Evolutionary conservation across 2,888 invertebrate species (phyloP), one percentile per base, ranked within the genome.

Genomic region (Yponomeuta plumbellus): DNA sequence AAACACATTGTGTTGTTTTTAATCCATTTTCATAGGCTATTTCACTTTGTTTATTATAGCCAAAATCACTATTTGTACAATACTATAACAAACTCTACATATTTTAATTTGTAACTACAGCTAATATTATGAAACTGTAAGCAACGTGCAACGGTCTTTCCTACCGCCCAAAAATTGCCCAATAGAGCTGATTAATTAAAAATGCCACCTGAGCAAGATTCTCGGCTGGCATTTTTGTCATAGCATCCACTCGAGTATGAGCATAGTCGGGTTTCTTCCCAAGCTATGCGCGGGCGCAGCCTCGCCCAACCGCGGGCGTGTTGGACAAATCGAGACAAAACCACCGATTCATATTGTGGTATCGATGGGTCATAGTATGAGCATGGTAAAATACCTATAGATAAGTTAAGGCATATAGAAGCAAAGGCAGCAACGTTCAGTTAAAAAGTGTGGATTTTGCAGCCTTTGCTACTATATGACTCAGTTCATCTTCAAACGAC

Each of bases 271-370:
- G 73, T 73, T 72, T 73, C 78, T 83, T 76, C 76, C 76, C 69
- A 69, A 76, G 74, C 75, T 34, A 34, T 34, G 34, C 34, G 34
- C 34, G 34, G 34, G 34, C 34, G 34, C 34, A 34, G 34, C 34
- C 34, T 1, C 75, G 75, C 44, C 76, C 81, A 85, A 88, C 88
- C 88, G 79, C 88, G 87, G 80, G 80, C 81, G 79, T 87, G 85
- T 89, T 86, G 88, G 86, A 90, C 89, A 89, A 89, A 89, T 88
- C 85, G 87, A 87, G 88, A 90, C 90, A 90, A 88, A 88, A 89
- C 89, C 89, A 85, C 85, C 83, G 80, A 84, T 80, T 85, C 85
- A 85, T 85, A 84, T 77, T 79, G 78, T 75, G 44, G 44, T 52
- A 52, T 52, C 44, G 44, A 17, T 17, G 13, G 44, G 5, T 17